phyloP scores from a whole-genome alignment of 2,888 invertebrate species.

The Harmothoe impar region DNA sequence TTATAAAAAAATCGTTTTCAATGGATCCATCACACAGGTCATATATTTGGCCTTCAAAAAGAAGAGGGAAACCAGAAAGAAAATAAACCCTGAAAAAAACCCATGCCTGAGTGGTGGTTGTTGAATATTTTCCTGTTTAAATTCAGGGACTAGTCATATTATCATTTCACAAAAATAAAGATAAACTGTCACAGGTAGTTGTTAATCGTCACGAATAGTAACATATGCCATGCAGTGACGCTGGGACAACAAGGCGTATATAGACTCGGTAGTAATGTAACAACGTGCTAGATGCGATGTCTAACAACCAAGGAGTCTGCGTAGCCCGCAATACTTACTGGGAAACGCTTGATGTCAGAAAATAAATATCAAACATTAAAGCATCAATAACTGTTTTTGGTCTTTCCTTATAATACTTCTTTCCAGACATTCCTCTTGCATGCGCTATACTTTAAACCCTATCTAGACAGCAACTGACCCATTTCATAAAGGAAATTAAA shows the following conservation, averaged over 20 bases:
- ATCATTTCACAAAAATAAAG: background rate
- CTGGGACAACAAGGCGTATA: constrained; percentile 41
- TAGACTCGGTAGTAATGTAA: constrained; percentile 25
- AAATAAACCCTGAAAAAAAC: no score
- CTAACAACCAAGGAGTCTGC: constrained; percentile 33
- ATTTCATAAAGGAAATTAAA: no score
- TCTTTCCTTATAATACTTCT: background rate
- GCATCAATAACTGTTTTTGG: background rate
- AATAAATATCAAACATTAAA: constrained; percentile 31
- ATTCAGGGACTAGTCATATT: background rate
- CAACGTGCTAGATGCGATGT: constrained; percentile 52
- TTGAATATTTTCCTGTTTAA: no score
- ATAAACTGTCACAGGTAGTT: constrained; percentile 6
- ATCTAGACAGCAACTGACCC: no score
- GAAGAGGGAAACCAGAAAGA: no score
- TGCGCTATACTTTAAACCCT: no score
- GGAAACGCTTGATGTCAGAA: constrained; percentile 36
- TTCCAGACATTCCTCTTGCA: no score
- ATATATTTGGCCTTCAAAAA: no score
- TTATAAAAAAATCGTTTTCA: background rate
- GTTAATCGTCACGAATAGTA: constrained; percentile 48
- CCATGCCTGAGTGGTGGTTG: no score
- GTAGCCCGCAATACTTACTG: constrained; percentile 39
- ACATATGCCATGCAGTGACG: constrained; percentile 55
- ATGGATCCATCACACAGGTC: background rate